Percentiles rank a stretch among this genome's conserved stretches.
phyloP scores from a whole-genome alignment of 2,888 invertebrate species.

The Malachius bipustulatus region DNA sequence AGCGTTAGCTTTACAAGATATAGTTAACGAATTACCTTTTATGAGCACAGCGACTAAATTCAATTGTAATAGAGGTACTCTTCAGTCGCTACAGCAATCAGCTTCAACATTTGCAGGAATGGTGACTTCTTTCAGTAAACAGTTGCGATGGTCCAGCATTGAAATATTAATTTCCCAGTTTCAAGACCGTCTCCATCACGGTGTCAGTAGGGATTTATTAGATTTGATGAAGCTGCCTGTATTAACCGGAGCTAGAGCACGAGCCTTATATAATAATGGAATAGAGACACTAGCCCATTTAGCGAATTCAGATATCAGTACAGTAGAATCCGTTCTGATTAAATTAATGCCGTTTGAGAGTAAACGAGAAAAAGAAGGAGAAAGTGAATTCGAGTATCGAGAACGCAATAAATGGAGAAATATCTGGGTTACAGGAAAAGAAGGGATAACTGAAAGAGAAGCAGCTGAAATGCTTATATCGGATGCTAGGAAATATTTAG shows the following conservation, averaged over 20 bases:
- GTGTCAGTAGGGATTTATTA: constrained; percentile 81
- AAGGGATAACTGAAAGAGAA: constrained; percentile 68
- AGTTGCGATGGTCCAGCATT: constrained; percentile 85
- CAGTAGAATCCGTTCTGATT: constrained; percentile 64
- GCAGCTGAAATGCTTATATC: constrained; percentile 59
- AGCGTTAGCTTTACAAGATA: constrained; percentile 81
- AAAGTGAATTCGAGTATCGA: constrained; percentile 50
- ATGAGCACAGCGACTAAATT: constrained; percentile 72
- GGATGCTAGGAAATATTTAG: constrained; percentile 62
- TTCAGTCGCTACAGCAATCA: constrained; percentile 89
- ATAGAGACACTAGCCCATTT: constrained; percentile 66
- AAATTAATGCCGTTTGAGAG: constrained; percentile 79
- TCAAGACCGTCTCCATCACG: constrained; percentile 88
- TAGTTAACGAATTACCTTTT: constrained; percentile 83
- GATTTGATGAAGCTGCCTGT: constrained; percentile 79
- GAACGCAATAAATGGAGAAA: constrained; percentile 57
- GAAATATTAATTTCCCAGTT: constrained; percentile 85
- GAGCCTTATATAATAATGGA: constrained; percentile 71
- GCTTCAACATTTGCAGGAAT: constrained; percentile 95
- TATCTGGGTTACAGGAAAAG: constrained; percentile 68
- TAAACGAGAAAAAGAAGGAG: constrained; percentile 59
- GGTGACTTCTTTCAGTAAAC: constrained; percentile 90
- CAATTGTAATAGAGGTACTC: constrained; percentile 73
- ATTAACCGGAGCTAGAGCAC: constrained; percentile 73
- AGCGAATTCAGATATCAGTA: constrained; percentile 57